Base-by-base conservation (phyloP, 2,888 invertebrate species). In the Chrysina gloriosa region DNA sequence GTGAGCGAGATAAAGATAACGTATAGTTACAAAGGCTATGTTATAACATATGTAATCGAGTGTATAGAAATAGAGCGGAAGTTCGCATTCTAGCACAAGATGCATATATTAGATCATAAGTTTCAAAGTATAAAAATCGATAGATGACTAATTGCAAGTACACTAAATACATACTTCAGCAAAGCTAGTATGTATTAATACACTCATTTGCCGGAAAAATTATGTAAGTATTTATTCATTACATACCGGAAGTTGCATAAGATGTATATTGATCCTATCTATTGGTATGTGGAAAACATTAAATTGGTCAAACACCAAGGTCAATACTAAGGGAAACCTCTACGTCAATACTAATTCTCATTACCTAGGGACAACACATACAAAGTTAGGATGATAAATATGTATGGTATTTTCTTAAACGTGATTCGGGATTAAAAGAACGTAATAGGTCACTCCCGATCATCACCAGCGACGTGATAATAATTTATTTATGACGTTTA, bases 231-330 rank as follows among this genome's bases (percentile, higher is more conserved):
- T 21, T 34, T 31, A 19, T 34, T 27, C 19, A 54, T 31, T 54
- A 31, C 54, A 19, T 21, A 34, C 54, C 31, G 54, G 54, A 54
- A 52, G 11, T 52, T 52, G 52, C 29, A 29, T 54, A 34, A 54
- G n/a, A 3, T 34, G n/a, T n/a, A 6, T 16, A 19, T 16, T 31
- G 19, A 54, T n/a, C 16, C 19, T 34, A 25, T 23, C 11, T 23
- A 31, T 54, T 9, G 31, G 19, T 14, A 52, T 31, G 31, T 29
- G 31, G 14, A 6, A 31, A 54, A 54, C 19, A 19, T 54, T 34
- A 1, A 31, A 19, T n/a, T 34, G 54, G 19, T 54, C 31, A 31
- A 54, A 34, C 19, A 54, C 31, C 54, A 34, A 54, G 19, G 34
- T 16, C 31, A 34, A 34, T 9, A 19, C 16, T 21, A 34, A 47